Evolutionary conservation across 1,140 invertebrate genomes (phyloP).

Genomic region (Danaus plexippus): DNA sequence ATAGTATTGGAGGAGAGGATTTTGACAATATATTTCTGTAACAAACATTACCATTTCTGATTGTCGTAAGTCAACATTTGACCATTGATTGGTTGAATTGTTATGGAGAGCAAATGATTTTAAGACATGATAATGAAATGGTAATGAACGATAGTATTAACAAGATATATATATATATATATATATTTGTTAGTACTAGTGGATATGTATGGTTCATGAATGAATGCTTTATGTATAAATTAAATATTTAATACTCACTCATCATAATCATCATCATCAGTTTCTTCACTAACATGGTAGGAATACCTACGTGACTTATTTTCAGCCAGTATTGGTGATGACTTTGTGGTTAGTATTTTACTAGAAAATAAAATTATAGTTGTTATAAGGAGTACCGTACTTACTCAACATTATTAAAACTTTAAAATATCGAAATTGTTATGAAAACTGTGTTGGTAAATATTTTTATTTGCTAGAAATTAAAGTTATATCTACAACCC

Average conservation of each 20-base stretch:
- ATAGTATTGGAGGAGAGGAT: conserved; percentile 38
- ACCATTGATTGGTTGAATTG: not conserved
- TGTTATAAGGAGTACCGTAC: too few relatives aligned
- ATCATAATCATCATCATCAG: conserved; percentile 25
- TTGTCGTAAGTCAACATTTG: not conserved
- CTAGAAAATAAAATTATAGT: conserved; percentile 18
- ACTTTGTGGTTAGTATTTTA: conserved; percentile 25
- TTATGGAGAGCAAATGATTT: conserved; percentile 4
- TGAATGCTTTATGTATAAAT: conserved; percentile 3
- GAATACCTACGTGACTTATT: conserved; percentile 18
- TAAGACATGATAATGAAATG: conserved; percentile 22
- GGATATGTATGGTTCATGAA: not conserved
- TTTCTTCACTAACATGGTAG: conserved; percentile 10
- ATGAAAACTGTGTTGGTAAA: too few relatives aligned
- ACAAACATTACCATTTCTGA: conserved; percentile 44
- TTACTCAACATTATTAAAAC: too few relatives aligned
- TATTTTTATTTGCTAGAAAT: too few relatives aligned
- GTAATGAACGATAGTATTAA: conserved; percentile 14
- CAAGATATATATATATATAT: too few relatives aligned
- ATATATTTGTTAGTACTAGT: not conserved
- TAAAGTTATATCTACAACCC: too few relatives aligned
- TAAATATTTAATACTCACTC: conserved; percentile 15
- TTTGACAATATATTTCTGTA: conserved; percentile 49
- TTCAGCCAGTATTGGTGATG: conserved; percentile 10
- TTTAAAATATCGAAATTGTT: too few relatives aligned